Base-by-base conservation (phyloP, 2,888 invertebrate genomes). In the Chrysopilus asiliformis region DNA sequence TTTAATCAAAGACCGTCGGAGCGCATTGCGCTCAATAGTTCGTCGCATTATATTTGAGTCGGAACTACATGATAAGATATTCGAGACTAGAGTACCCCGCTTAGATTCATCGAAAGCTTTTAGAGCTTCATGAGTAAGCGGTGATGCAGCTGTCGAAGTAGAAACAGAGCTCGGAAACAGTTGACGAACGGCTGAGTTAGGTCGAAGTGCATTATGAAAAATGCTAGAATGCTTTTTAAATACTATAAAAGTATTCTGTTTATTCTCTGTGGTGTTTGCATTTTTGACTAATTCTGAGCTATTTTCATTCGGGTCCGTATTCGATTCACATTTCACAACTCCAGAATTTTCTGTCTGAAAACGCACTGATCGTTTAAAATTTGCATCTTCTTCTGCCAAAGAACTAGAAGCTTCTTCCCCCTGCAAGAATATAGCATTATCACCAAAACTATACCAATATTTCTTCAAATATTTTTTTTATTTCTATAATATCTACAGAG, bases 171-270 rank as follows among this genome's bases (percentile, higher is more conserved):
- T 74, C 15, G 84, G 85, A 57, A 87, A 87, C 34, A 87, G 64
- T 53, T 87, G 86, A 38, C 85, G 71, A 6, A 86, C 82, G 3
- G 87, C 87, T 1, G 86, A 86, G 57, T 84, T 85, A 5, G 83
- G 63, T 34, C 63, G 53, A 38, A 61, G 43, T 9, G 61, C 59
- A 42, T 63, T 63, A 40, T 60, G 60, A 42, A 63, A 63, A 4
- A 63, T 48, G 13, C 59, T 61, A 6, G 63, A 63, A 42, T 63
- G 62, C 43, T 61, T 61, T 42, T 60, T 61, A 35, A 63, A 56
- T 19, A 61, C 58, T 41, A 62, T 60, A 15, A 59, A 50, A 41
- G 61, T 61, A 41, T 59, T 60, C 28, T 58, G 57, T 43, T 58
- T 58, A 39, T 57, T 56, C 43, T 59, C 60, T n/a, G n/a, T n/a